These are phyloP conservation scores for Etheostoma spectabile DNA, from an alignment of 2,113 vertebrate genomes.

Conservation along the genomic window DNA sequence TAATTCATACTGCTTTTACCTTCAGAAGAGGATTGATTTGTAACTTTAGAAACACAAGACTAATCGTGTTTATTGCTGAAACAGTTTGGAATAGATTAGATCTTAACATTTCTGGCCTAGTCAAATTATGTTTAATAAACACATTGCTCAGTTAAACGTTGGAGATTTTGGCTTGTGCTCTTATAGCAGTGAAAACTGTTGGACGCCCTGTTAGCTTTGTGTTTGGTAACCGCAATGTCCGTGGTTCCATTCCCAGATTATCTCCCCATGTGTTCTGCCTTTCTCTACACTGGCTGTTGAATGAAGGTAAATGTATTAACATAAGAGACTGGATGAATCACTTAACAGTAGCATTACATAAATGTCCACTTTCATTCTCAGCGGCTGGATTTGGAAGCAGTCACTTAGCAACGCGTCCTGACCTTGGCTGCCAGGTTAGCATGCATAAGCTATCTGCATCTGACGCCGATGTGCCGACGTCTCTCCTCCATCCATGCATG, in stretches of 20 bases:
- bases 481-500: slow-evolving; percentile 69
- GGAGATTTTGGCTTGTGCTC: background rate
- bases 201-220: background rate
- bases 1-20: background rate
- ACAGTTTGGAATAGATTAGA: background rate
- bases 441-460: slow-evolving; percentile 73
- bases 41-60: background rate
- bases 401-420: slow-evolving; percentile 69
- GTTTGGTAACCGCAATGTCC: background rate
- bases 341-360: slow-evolving; percentile 40
- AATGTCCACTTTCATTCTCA: slow-evolving; percentile 34
- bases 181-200: background rate
- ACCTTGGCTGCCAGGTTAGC: slow-evolving; percentile 79
- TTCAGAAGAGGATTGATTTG: background rate
- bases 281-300: background rate
- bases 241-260: background rate
- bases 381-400: slow-evolving; percentile 27
- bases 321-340: slow-evolving; percentile 10
- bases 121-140: background rate
- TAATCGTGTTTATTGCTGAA: background rate
- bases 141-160: background rate
- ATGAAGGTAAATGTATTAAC: background rate
- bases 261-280: background rate
- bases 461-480: slow-evolving; percentile 65
- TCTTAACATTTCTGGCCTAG: background rate